These are phyloP conservation scores for Callimorpha dominula DNA, from an alignment of 2,888 invertebrate species.

Conservation along the genomic window DNA sequence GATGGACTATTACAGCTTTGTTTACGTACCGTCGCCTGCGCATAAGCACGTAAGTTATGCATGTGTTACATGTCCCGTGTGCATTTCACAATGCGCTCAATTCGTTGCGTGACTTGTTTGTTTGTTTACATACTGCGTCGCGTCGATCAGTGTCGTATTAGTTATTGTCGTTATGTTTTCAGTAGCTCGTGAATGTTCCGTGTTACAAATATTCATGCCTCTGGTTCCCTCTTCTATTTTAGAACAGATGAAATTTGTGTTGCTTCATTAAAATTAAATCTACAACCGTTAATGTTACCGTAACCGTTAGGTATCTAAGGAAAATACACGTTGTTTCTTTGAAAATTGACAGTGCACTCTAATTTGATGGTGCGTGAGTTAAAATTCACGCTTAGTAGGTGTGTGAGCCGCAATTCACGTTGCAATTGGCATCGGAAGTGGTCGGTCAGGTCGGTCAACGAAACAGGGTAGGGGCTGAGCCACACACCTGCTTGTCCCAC, in stretches of 20 bases:
- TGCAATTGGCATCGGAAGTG: conserved; percentile 66
- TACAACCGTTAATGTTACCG: conserved; percentile 69
- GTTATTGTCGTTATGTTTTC: conserved; percentile 32
- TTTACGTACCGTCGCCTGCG: conserved; percentile 69
- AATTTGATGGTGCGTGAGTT: conserved; percentile 36
- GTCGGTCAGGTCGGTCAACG: conserved; percentile 45
- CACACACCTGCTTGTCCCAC: conserved; percentile 75
- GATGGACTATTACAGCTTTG: conserved; percentile 68
- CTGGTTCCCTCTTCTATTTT: conserved; percentile 40
- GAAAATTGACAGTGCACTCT: conserved; percentile 50
- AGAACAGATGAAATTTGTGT: conserved; percentile 54
- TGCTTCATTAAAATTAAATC: conserved; percentile 65
- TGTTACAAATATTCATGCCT: conserved; percentile 28
- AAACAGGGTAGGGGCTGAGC: conserved; percentile 63
- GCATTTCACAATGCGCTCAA: conserved; percentile 73
- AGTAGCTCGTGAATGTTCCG: conserved; percentile 28
- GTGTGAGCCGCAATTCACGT: conserved; percentile 60
- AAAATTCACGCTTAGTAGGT: conserved; percentile 28
- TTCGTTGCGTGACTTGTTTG: conserved; percentile 69
- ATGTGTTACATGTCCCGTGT: conserved; percentile 69
- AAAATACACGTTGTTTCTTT: conserved; percentile 59
- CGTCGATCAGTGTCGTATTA: conserved; percentile 45
- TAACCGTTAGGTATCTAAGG: no score
- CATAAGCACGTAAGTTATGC: conserved; percentile 81
- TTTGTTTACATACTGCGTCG: conserved; percentile 69